Percentiles rank a stretch among this genome's conserved stretches.
phyloP scores from a whole-genome alignment of 2,797 vertebrate genomes.

The Syngnathus rostellatus region DNA sequence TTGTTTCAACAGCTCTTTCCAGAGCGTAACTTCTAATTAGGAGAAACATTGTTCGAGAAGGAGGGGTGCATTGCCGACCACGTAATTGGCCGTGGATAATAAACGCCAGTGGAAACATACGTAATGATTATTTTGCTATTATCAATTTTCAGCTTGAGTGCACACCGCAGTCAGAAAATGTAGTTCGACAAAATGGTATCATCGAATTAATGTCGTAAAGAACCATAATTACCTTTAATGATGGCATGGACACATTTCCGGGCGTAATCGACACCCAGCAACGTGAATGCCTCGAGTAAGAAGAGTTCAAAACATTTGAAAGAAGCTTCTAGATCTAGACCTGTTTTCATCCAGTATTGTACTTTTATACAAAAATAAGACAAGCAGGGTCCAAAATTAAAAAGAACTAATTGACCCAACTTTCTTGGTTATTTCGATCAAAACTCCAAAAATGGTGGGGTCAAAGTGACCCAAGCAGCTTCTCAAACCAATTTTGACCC shows the following conservation, averaged over 20 bases:
- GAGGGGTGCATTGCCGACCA: not conserved
- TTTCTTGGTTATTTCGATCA: too few species aligned
- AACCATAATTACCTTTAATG: not conserved
- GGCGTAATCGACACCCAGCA: not conserved
- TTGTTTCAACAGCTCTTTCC: conserved; percentile 28
- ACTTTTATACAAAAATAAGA: too few species aligned
- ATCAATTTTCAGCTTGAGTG: not conserved
- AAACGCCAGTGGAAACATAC: not conserved
- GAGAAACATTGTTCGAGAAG: conserved; percentile 16
- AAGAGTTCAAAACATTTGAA: not conserved
- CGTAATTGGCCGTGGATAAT: conserved; percentile 1
- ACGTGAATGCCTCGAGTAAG: not conserved
- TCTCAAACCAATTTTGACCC: too few species aligned
- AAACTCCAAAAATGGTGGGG: too few species aligned
- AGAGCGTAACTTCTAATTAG: conserved; percentile 22
- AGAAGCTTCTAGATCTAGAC: not conserved
- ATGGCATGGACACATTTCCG: not conserved
- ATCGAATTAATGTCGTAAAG: not conserved
- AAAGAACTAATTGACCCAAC: too few species aligned
- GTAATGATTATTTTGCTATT: not conserved
- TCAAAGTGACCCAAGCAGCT: too few species aligned
- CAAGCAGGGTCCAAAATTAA: too few species aligned
- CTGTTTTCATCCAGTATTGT: too few species aligned
- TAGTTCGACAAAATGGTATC: not conserved
- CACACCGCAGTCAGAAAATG: not conserved